phyloP scores from a whole-genome alignment of 2,113 vertebrate genomes.

The Laticauda colubrina region DNA sequence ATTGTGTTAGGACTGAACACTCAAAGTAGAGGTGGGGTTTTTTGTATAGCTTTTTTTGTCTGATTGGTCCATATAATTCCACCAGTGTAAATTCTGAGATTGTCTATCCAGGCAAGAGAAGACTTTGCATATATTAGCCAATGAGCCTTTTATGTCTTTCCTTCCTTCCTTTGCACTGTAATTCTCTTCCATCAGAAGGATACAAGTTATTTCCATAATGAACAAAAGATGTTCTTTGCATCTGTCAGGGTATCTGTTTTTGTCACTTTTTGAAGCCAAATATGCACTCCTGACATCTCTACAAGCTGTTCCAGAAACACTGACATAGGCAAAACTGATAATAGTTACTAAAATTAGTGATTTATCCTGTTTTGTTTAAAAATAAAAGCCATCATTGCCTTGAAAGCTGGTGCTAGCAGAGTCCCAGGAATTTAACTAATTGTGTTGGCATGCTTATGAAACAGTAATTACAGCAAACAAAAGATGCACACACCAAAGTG shows the following conservation, averaged over 20 bases:
- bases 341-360: slow-evolving; percentile 13
- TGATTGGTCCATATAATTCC: background rate
- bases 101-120: rapidly evolving
- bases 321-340: background rate
- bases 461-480: slow-evolving; percentile 35
- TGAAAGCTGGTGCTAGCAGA: background rate
- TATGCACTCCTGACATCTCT: background rate
- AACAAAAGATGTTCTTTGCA: background rate
- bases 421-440: slow-evolving; percentile 19
- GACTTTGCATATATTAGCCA: background rate
- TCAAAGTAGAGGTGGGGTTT: too few species aligned
- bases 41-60: background rate
- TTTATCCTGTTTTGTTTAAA: background rate
- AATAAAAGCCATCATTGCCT: background rate
- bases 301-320: background rate
- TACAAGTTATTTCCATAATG: background rate
- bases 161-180: background rate
- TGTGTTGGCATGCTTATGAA: slow-evolving; percentile 10
- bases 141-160: slow-evolving; percentile 5
- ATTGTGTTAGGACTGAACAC: rapidly evolving
- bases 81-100: background rate
- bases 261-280: background rate
- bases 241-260: background rate
- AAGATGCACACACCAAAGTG: background rate
- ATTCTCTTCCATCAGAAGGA: background rate